A percentile compares a stretch with the other conserved stretches of the same genome.
phyloP scores from a whole-genome alignment of 2,888 invertebrate genomes.

The Oscheius myriophilus region DNA sequence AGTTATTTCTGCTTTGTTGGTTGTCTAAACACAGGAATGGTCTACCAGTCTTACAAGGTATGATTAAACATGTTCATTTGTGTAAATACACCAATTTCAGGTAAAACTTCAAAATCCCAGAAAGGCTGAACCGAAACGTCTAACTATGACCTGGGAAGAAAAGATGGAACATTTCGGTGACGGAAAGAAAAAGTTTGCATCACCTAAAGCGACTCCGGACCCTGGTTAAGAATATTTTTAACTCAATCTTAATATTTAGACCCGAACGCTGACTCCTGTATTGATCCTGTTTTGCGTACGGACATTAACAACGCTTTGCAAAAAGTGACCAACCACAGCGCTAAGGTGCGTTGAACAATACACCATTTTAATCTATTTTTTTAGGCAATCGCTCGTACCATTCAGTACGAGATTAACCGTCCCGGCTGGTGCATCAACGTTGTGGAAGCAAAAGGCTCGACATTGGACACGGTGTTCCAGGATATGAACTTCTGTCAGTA shows the following conservation, averaged over 20 bases:
- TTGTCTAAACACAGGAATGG: constrained; percentile 46
- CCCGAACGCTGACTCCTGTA: constrained; percentile 41
- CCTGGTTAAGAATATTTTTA: background rate
- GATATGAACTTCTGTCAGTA: constrained; percentile 54
- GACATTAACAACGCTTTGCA: constrained; percentile 37
- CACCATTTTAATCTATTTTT: background rate
- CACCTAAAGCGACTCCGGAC: background rate
- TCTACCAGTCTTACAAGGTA: constrained; percentile 48
- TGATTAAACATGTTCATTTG: background rate
- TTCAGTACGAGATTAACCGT: constrained; percentile 41
- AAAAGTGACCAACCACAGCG: constrained; percentile 36
- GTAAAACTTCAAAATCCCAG: constrained; percentile 6
- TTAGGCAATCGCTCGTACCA: constrained; percentile 42
- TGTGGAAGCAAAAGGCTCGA: constrained; percentile 30
- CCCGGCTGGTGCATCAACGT: constrained; percentile 48
- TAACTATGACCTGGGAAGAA: constrained; percentile 5
- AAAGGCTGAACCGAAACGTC: background rate
- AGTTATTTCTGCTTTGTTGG: constrained; percentile 47
- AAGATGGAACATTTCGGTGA: background rate
- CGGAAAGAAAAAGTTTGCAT: background rate
- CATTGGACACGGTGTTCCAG: constrained; percentile 29
- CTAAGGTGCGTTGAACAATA: constrained; percentile 26
- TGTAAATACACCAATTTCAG: background rate
- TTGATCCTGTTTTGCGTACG: constrained; percentile 39
- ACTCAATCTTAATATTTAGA: constrained; percentile 26